Evolutionary conservation across 2,113 vertebrate genomes (phyloP), one percentile per base, ranked within the genome.

Genomic region (Pachypanchax playfairii): DNA sequence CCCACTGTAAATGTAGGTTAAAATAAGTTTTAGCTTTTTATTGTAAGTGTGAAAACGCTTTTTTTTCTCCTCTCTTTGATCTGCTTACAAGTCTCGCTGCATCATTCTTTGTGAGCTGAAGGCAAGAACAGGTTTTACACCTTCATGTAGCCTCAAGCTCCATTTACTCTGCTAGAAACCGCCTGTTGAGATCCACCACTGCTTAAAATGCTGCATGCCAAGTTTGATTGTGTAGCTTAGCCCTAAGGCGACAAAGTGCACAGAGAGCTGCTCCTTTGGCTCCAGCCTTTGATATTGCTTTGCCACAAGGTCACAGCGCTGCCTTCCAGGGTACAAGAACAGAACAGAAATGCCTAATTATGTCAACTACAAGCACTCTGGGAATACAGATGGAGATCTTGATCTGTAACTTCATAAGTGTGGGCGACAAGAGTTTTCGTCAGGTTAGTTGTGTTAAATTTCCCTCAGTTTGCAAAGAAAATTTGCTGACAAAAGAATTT

Each of bases 131-230:
- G 62, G 62, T 63, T 82, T 74, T 39, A 58, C 75, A 70, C 53
- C 73, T 59, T 75, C 66, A 71, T 56, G 41, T 70, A 53, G 71
- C 72, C 66, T 56, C 43, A 1, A 79, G 82, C 70, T 49, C 44
- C 55, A 6, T 58, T 72, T 75, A 18, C 55, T 42, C 29, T 47
- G 59, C 35, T 25, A 52, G 31, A 60, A 75, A 70, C 44, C 41
- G 20, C 79, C 74, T 83, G 79, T 74, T 74, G 77, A 79, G 73
- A 77, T 64, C 24, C 51, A n/a, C 64, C 46, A 57, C 83, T 80
- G 73, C 62, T 85, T 83, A 79, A 83, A 79, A 83, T 77, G 78
- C 80, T 75, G 65, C 75, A 47, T 65, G 75, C 82, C 74, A 55
- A 69, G 69, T 63, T 59, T 13, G 69, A 67, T 56, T 73, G 74